Percentiles rank a stretch among this genome's conserved stretches.
phyloP scores from a whole-genome alignment of 2,797 vertebrate species.

The Manis pentadactyla region DNA sequence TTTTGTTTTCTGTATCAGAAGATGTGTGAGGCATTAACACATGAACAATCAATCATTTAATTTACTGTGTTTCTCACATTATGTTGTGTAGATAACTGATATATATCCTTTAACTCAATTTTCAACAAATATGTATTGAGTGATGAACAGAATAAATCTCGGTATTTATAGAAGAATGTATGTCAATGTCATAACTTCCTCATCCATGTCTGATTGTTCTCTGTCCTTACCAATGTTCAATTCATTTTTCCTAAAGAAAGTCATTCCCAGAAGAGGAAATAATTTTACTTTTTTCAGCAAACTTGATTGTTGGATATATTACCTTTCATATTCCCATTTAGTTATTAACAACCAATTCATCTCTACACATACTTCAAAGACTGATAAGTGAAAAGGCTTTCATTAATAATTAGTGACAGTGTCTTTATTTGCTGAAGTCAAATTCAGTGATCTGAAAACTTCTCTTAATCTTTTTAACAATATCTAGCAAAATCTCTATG shows the following conservation, averaged over 20 bases:
- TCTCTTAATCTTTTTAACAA: constrained; percentile 73
- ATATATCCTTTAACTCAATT: constrained; percentile 54
- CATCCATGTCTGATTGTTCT: constrained; percentile 68
- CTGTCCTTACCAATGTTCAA: constrained; percentile 27
- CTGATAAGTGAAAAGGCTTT: constrained; percentile 72
- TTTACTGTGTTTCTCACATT: constrained; percentile 73
- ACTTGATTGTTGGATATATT: constrained; percentile 34
- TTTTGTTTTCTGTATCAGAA: constrained; percentile 28
- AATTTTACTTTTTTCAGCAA: constrained; percentile 57
- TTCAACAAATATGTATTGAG: constrained; percentile 68
- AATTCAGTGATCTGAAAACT: constrained; percentile 68
- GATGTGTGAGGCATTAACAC: constrained; percentile 60
- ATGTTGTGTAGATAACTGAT: constrained; percentile 63
- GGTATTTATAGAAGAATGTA: constrained; percentile 60
- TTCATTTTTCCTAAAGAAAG: constrained; percentile 61
- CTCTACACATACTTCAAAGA: constrained; percentile 57
- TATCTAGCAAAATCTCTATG: constrained; percentile 39
- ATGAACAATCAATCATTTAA: constrained; percentile 78
- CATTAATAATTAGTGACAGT: constrained; percentile 80
- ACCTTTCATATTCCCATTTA: constrained; percentile 59
- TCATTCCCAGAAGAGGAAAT: constrained; percentile 19
- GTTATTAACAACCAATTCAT: constrained; percentile 65
- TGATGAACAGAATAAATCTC: constrained; percentile 40
- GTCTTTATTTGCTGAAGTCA: constrained; percentile 76
- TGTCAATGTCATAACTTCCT: constrained; percentile 69